Percentiles rank a stretch among this genome's conserved stretches.
phyloP scores from a whole-genome alignment of 2,113 vertebrate genomes.

The Ia io region DNA sequence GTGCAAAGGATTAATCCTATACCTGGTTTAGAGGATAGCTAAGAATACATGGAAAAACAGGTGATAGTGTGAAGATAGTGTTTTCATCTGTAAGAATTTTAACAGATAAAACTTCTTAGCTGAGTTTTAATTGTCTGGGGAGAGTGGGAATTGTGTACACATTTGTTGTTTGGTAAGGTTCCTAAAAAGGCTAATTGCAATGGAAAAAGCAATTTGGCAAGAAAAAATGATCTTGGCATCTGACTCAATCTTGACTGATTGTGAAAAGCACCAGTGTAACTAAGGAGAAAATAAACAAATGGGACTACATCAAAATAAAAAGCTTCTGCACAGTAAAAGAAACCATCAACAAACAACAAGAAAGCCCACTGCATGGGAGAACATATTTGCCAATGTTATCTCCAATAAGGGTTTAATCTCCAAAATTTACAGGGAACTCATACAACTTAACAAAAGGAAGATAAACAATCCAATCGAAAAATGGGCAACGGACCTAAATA shows the following conservation, averaged over 20 bases:
- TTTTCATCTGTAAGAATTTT: constrained; percentile 30
- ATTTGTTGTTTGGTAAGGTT: constrained; percentile 11
- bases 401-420: too few relatives aligned
- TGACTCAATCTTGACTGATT: constrained; percentile 20
- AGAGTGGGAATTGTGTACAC: constrained; percentile 11
- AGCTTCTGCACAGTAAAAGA: too few relatives aligned
- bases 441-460: too few relatives aligned
- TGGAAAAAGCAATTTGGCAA: constrained; percentile 49
- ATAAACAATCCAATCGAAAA: too few relatives aligned
- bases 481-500: too few relatives aligned
- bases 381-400: too few relatives aligned
- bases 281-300: too few relatives aligned
- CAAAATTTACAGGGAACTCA: too few relatives aligned
- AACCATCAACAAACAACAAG: too few relatives aligned
- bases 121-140: constrained; percentile 36
- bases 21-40: neutral
- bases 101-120: constrained; percentile 19
- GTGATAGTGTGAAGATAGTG: neutral
- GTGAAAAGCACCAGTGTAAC: neutral
- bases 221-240: constrained; percentile 40
- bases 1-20: neutral
- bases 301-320: too few relatives aligned
- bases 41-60: neutral
- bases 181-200: constrained; percentile 49
- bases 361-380: too few relatives aligned